Conservation (phyloP, 2,888 invertebrate genomes). For the Caenorhabditis becei region DNA sequence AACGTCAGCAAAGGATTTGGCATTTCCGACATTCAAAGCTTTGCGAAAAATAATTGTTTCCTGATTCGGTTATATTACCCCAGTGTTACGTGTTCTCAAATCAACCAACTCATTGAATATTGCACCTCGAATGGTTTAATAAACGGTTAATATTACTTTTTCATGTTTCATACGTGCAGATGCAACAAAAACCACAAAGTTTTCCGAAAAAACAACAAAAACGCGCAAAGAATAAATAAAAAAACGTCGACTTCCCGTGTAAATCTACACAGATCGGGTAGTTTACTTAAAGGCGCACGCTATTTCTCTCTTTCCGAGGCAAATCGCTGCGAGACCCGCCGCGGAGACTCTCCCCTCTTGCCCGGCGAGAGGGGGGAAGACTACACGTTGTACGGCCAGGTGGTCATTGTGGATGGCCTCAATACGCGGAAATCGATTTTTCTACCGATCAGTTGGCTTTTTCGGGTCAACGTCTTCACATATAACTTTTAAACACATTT, state of each 20-base stretch:
- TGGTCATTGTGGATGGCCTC: slow-evolving; percentile 36
- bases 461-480: background rate
- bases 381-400: slow-evolving; percentile 48
- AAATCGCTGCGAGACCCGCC: slow-evolving; percentile 42
- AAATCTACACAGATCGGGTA: slow-evolving; percentile 9
- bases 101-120: slow-evolving; percentile 64
- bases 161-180: no score
- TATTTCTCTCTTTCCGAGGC: background rate
- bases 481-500: background rate
- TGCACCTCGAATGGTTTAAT: slow-evolving; percentile 61
- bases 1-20: slow-evolving; percentile 65
- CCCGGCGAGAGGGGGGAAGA: background rate
- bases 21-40: slow-evolving; percentile 63
- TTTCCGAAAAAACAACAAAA: background rate
- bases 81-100: slow-evolving; percentile 69
- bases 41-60: slow-evolving; percentile 69
- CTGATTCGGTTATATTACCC: slow-evolving; percentile 69
- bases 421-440: slow-evolving; percentile 40
- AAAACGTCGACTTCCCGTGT: background rate
- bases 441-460: background rate
- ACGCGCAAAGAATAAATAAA: slow-evolving; percentile 17
- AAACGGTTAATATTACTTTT: slow-evolving; percentile 41
- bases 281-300: slow-evolving; percentile 47
- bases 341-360: background rate
- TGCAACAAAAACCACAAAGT: background rate